phyloP scores from a whole-genome alignment of 2,888 invertebrate species.

The Tenodera sinensis region DNA sequence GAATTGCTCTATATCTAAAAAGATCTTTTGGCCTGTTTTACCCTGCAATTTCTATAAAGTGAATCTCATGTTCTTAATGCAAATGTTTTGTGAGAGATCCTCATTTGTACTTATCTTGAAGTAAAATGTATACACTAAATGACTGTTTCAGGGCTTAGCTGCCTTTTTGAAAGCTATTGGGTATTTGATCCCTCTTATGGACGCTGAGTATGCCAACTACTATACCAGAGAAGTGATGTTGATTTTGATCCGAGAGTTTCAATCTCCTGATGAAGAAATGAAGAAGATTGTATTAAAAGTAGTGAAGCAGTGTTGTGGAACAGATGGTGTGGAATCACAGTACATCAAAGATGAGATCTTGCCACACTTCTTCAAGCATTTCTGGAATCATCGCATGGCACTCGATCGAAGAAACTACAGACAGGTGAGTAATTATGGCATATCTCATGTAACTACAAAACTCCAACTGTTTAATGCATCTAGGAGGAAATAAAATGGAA shows the following conservation, averaged over 20 bases:
- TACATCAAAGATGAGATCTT: conserved; percentile 99
- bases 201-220: conserved; percentile 99
- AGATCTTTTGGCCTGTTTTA: no score
- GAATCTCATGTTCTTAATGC: neutral
- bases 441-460: neutral
- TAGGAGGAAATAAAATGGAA: no score
- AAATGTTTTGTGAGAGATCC: neutral
- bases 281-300: conserved; percentile 99
- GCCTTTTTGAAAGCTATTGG: conserved; percentile 99
- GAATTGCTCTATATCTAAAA: no score
- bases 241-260: conserved; percentile 98
- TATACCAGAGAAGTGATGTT: conserved; percentile 99
- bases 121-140: neutral
- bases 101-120: neutral
- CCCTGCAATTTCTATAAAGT: neutral
- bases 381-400: conserved; percentile 99
- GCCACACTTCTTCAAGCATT: conserved; percentile 97
- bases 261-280: conserved; percentile 99
- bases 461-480: no score
- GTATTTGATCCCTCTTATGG: conserved; percentile 98
- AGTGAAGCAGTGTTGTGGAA: conserved; percentile 99
- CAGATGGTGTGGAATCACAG: conserved; percentile 98
- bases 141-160: conserved; percentile 77
- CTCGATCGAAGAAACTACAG: conserved; percentile 95
- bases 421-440: conserved; percentile 51